Conservation (phyloP, 2,113 vertebrate genomes). For the Etheostoma cragini region DNA sequence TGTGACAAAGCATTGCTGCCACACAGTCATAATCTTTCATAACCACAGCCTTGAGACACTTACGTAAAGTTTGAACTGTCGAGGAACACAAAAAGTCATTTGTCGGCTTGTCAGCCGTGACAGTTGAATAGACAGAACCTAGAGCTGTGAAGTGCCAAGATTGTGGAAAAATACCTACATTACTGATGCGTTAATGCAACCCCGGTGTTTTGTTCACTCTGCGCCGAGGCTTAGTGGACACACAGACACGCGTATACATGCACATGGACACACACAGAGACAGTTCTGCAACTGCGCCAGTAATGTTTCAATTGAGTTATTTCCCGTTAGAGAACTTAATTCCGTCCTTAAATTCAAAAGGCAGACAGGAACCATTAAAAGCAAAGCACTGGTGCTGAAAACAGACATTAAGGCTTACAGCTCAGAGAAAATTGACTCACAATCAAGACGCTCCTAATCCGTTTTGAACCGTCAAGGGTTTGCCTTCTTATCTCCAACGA, state of each 20-base stretch:
- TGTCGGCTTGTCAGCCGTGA: slow-evolving; percentile 38
- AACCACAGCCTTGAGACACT: slow-evolving; percentile 54
- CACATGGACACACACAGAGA: background rate
- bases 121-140: slow-evolving; percentile 40
- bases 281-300: slow-evolving; percentile 20
- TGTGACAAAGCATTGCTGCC: slow-evolving; percentile 20
- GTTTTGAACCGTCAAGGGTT: slow-evolving; percentile 62
- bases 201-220: slow-evolving; percentile 31
- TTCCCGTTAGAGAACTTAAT: slow-evolving; percentile 66
- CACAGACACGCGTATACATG: background rate
- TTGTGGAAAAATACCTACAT: slow-evolving; percentile 41
- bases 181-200: slow-evolving; percentile 44
- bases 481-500: slow-evolving; percentile 45
- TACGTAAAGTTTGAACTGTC: slow-evolving; percentile 36
- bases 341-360: slow-evolving; percentile 68
- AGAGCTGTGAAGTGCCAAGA: slow-evolving; percentile 28
- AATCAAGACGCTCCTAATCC: slow-evolving; percentile 67
- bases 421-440: slow-evolving; percentile 72
- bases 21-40: slow-evolving; percentile 29
- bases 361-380: slow-evolving; percentile 67
- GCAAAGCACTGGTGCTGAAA: slow-evolving; percentile 69
- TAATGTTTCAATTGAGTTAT: slow-evolving; percentile 62
- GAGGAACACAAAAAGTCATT: slow-evolving; percentile 42
- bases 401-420: slow-evolving; percentile 67
- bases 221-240: slow-evolving; percentile 45